Evolutionary conservation across 2,797 vertebrate species (phyloP).

Genomic region (Ficedula albicollis): DNA sequence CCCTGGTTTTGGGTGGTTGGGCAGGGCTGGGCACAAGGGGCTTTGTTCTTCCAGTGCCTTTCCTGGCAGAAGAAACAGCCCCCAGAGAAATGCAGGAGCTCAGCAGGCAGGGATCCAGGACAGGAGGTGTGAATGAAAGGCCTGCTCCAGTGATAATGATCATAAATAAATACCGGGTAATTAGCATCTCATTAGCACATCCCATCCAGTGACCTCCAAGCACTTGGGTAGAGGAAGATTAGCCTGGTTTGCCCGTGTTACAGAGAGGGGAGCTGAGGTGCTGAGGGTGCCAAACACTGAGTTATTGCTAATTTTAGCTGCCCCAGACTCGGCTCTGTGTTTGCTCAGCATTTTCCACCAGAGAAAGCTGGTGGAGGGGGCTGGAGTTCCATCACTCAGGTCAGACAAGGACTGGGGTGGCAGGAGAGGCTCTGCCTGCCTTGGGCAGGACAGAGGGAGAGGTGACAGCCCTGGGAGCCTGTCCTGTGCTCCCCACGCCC

Average conservation of each 20-base stretch:
- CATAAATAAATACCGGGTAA: slow-evolving; percentile 47
- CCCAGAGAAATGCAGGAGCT: slow-evolving; percentile 3
- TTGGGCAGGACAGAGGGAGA: not conserved
- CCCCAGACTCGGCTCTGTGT: rapidly evolving
- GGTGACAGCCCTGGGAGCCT: not conserved
- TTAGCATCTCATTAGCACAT: slow-evolving; percentile 57
- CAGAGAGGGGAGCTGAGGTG: not conserved
- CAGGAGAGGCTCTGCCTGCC: not conserved
- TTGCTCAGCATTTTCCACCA: not conserved
- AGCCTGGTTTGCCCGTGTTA: not conserved
- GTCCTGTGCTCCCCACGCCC: not conserved
- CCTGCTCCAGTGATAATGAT: slow-evolving; percentile 45
- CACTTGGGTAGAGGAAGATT: not conserved
- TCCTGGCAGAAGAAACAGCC: not conserved
- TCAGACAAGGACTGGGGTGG: not conserved
- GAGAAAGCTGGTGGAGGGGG: rapidly evolving
- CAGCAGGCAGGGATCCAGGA: slow-evolving; percentile 31
- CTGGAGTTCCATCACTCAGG: not conserved
- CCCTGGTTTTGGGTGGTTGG: rapidly evolving
- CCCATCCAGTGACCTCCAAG: slow-evolving; percentile 48
- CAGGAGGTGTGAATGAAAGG: slow-evolving; percentile 50
- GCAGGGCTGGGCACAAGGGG: not conserved
- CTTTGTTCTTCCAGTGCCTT: not conserved
- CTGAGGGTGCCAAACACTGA: not conserved
- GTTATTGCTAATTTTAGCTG: not conserved